Conservation (phyloP, 2,113 vertebrate species). For the Rhineura floridana region DNA sequence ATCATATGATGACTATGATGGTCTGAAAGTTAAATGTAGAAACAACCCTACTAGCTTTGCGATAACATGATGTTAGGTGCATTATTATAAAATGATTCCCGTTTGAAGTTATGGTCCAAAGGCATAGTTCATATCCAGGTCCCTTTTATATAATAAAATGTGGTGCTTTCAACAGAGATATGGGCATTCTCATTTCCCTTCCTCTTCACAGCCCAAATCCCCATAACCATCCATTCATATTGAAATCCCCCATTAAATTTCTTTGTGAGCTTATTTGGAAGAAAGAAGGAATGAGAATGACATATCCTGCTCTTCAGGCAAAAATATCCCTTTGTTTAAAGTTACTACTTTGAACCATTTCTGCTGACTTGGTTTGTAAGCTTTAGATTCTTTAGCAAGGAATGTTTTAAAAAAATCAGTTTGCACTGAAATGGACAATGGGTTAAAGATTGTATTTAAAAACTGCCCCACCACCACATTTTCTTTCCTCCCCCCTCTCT, state of each 20-base stretch:
- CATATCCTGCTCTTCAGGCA: slow-evolving; percentile 47
- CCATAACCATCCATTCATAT: slow-evolving; percentile 31
- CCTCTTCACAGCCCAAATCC: not conserved
- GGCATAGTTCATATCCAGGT: slow-evolving; percentile 31
- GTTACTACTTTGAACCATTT: slow-evolving; percentile 51
- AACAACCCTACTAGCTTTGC: not conserved
- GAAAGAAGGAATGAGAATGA: slow-evolving; percentile 47
- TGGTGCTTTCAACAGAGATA: slow-evolving; percentile 19
- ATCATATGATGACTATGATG: not conserved
- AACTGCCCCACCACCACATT: not conserved
- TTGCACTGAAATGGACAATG: not conserved
- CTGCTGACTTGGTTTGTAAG: slow-evolving; percentile 32
- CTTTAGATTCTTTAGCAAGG: slow-evolving; percentile 26
- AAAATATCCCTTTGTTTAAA: slow-evolving; percentile 63
- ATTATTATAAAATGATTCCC: not conserved
- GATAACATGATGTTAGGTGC: not conserved
- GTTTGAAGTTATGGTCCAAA: slow-evolving; percentile 19
- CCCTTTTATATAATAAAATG: slow-evolving; percentile 39
- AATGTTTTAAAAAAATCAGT: slow-evolving; percentile 31
- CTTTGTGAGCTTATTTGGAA: slow-evolving; percentile 59
- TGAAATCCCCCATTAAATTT: slow-evolving; percentile 37
- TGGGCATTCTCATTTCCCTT: slow-evolving; percentile 7
- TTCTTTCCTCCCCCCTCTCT: not conserved
- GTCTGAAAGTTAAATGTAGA: not conserved
- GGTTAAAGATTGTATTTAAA: not conserved